Base-by-base conservation (phyloP, 1,140 invertebrate genomes). In the Euwallacea similis region DNA sequence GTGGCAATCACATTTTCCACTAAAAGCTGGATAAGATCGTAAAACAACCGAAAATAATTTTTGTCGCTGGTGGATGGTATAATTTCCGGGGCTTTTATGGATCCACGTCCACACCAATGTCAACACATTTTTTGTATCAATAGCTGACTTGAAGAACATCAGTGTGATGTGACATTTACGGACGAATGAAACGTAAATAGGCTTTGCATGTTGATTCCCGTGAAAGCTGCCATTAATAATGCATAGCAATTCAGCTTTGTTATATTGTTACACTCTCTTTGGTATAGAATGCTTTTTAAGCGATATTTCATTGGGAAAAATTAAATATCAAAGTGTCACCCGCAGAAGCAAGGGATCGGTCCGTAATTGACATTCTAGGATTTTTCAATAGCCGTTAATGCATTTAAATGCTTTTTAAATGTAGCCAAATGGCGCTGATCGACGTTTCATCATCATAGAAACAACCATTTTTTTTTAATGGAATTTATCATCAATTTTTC, bases 91-190 rank as follows among this genome's bases (percentile, higher is more conserved):
- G 43, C 42, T 61, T 69, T 69, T 61, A 61, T 62, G 58, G 41
- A 21, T 11, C 21, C 16, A 21, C 56, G 56, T 69, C 66, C 66
- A 69, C 66, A 69, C 66, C 66, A 69, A 61, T 61, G 50, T 69
- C 66, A 69, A 69, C 66, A 69, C 56, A 66, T 68, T 68, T 59
- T 59, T 69, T 69, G 53, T 69, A 53, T 69, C 56, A 60, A 61
- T 69, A 53, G 43, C 33, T 33, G 58, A 53, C 58, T 56, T 66
- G 41, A 66, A 21, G 42, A 66, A 55, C 65, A 58, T 58, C 55
- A 58, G 42, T 44, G 47, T 69, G 41, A 53, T 43, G 65, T 56
- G 65, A 66, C 54, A 58, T 66, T 66, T 66, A 66, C 21, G 13
- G 10, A 66, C 50, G 13, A 47, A 15, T 63, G 16, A 15, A 63